These are phyloP conservation scores for Chaetodon auriga DNA, from an alignment of 2,113 vertebrate species.

Conservation along the genomic window DNA sequence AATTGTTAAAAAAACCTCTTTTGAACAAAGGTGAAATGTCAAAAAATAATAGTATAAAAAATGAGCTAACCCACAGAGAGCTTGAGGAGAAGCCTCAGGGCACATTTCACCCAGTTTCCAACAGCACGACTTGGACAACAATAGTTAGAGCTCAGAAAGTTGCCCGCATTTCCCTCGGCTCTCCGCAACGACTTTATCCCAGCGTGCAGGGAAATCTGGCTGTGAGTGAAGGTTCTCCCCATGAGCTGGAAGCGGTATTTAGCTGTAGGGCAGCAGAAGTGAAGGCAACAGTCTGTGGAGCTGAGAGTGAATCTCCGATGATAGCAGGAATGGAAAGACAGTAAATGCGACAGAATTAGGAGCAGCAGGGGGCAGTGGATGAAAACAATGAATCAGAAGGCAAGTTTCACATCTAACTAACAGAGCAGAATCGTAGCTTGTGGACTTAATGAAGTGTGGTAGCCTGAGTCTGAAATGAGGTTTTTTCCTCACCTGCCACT, in stretches of 20 bases:
- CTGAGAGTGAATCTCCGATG: neutral
- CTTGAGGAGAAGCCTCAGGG: neutral
- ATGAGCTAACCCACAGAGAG: neutral
- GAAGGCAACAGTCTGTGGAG: neutral
- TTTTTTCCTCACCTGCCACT: no score
- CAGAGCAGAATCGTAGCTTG: neutral
- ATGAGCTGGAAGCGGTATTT: neutral
- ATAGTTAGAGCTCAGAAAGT: neutral
- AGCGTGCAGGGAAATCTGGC: neutral
- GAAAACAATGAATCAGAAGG: neutral
- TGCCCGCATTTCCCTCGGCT: neutral
- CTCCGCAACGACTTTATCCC: neutral
- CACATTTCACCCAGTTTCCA: constrained; percentile 6
- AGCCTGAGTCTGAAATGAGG: no score
- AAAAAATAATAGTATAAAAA: neutral
- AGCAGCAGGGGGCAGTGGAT: constrained; percentile 3
- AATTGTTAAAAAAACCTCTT: neutral
- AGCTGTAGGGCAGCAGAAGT: constrained; percentile 26
- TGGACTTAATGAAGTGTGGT: neutral
- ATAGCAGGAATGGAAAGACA: neutral
- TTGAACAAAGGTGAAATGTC: neutral
- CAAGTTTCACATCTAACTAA: neutral
- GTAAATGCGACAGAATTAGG: neutral
- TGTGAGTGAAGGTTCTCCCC: constrained; percentile 1
- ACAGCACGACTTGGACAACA: neutral